These are phyloP conservation scores for Enoplolaimus lenunculus DNA, from an alignment of 2,888 invertebrate genomes.

Conservation along the genomic window DNA sequence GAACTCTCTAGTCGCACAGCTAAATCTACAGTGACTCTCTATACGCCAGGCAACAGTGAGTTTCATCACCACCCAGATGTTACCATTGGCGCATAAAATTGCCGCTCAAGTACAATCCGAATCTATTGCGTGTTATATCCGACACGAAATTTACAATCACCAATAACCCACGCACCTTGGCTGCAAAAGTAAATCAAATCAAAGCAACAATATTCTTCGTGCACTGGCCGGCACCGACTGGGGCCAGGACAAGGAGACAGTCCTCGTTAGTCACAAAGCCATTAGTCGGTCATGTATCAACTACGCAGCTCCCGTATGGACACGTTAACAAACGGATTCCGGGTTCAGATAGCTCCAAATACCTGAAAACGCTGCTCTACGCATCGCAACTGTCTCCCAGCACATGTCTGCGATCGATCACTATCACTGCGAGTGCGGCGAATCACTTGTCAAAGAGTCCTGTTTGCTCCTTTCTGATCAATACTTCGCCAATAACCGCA, in stretches of 20 bases:
- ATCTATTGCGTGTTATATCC: background rate
- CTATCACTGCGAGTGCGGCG: background rate
- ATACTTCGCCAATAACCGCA: background rate
- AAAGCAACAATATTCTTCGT: background rate
- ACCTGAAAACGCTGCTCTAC: background rate
- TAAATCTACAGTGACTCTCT: background rate
- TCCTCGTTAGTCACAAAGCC: background rate
- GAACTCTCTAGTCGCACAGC: background rate
- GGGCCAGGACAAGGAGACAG: background rate
- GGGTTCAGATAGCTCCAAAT: background rate
- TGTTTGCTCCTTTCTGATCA: background rate
- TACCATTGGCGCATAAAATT: background rate
- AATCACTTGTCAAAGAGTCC: background rate
- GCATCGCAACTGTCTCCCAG: background rate
- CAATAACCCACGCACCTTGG: background rate
- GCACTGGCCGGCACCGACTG: background rate
- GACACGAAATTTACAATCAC: background rate
- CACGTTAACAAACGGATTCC: background rate
- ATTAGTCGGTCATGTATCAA: background rate
- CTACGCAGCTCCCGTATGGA: background rate
- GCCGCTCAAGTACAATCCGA: background rate
- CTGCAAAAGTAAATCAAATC: too few relatives aligned
- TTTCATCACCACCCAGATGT: background rate
- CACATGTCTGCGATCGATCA: background rate
- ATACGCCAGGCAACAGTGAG: background rate